Base-by-base conservation (phyloP, 92 coral and sea anemone species). In the Scolanthus callimorphus region DNA sequence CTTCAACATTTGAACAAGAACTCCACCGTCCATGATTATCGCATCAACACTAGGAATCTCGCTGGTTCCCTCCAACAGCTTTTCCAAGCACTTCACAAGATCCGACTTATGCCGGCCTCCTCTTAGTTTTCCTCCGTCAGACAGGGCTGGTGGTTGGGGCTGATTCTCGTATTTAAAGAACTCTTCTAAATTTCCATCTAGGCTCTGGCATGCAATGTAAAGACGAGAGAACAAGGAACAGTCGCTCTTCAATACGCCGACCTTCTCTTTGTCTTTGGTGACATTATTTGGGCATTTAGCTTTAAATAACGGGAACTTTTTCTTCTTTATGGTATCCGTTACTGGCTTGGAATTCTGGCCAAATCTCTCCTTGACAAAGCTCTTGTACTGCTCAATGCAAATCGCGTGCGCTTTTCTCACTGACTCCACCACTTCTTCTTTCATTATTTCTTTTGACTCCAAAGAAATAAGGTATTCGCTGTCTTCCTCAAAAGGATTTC, bases 211-310 rank as follows among this genome's bases (percentile, higher is more conserved):
- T 8, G 85, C 60, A 20, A 71, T 72, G 49, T 49, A 65, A 19
- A 80, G 74, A 39, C 80, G 37, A 11, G 86, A 80, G 48, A 72
- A 65, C 9, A 80, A 55, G 0, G 67, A 41, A 44, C 80, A 79
- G 29, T 79, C 80, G 26, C 61, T 64, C 49, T 72, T 79, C 55
- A 79, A 23, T 0, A 59, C 61, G 29, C 30, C 23, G 45, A 43
- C 26, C 30, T 71, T 71, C 4, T 23, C 67, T 17, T 71, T 47
- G 25, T 57, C 48, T 69, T 79, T 79, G 4, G 61, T 28, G 11
- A 17, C 50, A 22, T 15, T 47, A 25, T 70, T 51, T 15, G 6
- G 24, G 3, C 25, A 23, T 30, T 29, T 39, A 1, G 31, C 39
- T 9, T 44, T 31, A 51, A 75, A 82, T 21, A 82, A 41, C 17